Evolutionary conservation across 2,113 vertebrate genomes (phyloP).

Genomic region (Hippocampus guttulatus): DNA sequence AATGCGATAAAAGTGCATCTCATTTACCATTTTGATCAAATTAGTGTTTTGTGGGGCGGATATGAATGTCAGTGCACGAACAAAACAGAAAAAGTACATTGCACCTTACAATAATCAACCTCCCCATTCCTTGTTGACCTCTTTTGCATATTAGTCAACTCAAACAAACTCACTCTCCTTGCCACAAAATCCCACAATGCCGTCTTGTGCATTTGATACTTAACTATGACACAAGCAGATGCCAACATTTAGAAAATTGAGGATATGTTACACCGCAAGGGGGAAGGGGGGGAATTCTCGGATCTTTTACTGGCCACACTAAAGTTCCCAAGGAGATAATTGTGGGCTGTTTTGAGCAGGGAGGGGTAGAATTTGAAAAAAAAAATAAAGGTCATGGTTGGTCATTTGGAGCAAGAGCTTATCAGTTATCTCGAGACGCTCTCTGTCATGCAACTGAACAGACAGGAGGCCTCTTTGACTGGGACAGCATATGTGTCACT

Average conservation of each 20-base stretch:
- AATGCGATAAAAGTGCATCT: no score
- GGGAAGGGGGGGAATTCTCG: conserved; percentile 25
- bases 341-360: conserved; percentile 31
- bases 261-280: conserved; percentile 59
- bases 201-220: conserved; percentile 69
- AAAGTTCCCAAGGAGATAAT: conserved; percentile 26
- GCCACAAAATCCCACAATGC: conserved; percentile 57
- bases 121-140: not conserved
- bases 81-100: not conserved
- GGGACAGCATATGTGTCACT: conserved; percentile 58
- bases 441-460: conserved; percentile 58
- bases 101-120: not conserved
- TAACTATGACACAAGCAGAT: conserved; percentile 40
- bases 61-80: not conserved
- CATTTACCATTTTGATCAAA: no score
- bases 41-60: no score
- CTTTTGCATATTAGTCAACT: not conserved
- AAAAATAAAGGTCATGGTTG: conserved; percentile 46
- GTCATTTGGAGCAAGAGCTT: conserved; percentile 51
- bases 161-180: conserved; percentile 44
- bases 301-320: conserved; percentile 37
- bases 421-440: conserved; percentile 60
- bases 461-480: conserved; percentile 58
- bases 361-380: conserved; percentile 36
- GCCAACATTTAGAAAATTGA: conserved; percentile 61